Evolutionary conservation across 2,113 vertebrate species (phyloP).

Genomic region (Semnornis frantzii): DNA sequence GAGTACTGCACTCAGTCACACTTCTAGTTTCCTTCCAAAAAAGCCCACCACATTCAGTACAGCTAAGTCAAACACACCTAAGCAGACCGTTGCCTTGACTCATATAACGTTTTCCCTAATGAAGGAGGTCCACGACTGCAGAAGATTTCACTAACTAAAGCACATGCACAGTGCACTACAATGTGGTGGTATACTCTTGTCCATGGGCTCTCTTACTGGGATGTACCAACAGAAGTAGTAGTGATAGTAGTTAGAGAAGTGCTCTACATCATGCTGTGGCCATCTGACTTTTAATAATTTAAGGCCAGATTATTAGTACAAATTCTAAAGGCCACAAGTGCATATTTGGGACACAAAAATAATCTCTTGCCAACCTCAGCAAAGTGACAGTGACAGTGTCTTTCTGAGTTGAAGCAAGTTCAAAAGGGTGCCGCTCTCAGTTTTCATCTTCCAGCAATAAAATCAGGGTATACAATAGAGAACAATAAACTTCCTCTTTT

Average conservation of each 20-base stretch:
- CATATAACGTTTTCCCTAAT: not conserved
- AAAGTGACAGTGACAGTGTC: not conserved
- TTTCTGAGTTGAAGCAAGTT: not conserved
- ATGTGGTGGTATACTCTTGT: not conserved
- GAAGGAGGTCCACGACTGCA: not conserved
- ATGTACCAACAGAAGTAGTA: not conserved
- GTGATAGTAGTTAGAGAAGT: not conserved
- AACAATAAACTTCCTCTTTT: not conserved
- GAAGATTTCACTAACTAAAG: not conserved
- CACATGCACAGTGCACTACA: not conserved
- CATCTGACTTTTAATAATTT: not conserved
- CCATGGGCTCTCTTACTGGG: not conserved
- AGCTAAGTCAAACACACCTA: not conserved
- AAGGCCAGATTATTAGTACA: not conserved
- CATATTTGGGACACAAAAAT: not conserved
- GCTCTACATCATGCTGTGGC: not conserved
- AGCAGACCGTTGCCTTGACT: not conserved
- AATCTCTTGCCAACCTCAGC: not conserved
- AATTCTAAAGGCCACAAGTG: not conserved
- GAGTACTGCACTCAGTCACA: not conserved
- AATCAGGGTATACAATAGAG: not conserved
- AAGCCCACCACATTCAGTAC: not conserved
- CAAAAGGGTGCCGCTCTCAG: not conserved
- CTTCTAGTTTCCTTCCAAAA: not conserved
- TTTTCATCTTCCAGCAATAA: not conserved